These are phyloP conservation scores for Yoshiicerus persimilis DNA, from an alignment of 1,140 invertebrate genomes.

Conservation along the genomic window DNA sequence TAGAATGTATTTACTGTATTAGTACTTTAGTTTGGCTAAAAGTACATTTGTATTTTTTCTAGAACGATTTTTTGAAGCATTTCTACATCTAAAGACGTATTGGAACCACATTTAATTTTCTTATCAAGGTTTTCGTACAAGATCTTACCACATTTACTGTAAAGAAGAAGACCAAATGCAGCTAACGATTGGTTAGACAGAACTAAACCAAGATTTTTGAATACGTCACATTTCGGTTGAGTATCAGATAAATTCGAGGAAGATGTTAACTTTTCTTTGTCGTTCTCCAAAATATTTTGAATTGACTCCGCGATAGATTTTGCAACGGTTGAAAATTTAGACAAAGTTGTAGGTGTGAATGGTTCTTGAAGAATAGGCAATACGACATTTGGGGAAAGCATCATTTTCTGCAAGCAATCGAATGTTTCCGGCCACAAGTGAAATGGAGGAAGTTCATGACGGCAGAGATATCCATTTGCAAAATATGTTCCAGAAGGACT, in stretches of 20 bases:
- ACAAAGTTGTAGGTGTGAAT: background rate
- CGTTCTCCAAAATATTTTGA: background rate
- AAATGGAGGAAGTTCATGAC: slow-evolving; percentile 21
- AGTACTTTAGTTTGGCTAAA: too few relatives aligned
- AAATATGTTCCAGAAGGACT: slow-evolving; percentile 26
- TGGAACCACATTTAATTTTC: background rate
- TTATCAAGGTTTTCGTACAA: slow-evolving; percentile 17
- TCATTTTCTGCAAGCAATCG: background rate
- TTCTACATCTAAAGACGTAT: background rate
- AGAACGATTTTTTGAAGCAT: background rate
- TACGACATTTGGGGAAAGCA: background rate
- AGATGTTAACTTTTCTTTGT: background rate
- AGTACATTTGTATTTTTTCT: background rate
- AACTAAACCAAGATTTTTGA: background rate
- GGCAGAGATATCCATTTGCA: slow-evolving; percentile 25
- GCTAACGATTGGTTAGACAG: background rate
- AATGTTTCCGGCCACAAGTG: slow-evolving; percentile 23
- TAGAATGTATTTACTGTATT: too few relatives aligned
- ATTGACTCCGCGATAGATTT: background rate
- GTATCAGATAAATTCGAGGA: background rate
- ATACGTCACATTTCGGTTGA: background rate
- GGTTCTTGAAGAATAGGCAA: background rate
- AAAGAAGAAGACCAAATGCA: slow-evolving; percentile 20
- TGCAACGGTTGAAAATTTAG: background rate
- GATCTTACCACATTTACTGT: slow-evolving; percentile 17